phyloP scores from a whole-genome alignment of 2,797 vertebrate species.

The Heteromormyrus szaboi region DNA sequence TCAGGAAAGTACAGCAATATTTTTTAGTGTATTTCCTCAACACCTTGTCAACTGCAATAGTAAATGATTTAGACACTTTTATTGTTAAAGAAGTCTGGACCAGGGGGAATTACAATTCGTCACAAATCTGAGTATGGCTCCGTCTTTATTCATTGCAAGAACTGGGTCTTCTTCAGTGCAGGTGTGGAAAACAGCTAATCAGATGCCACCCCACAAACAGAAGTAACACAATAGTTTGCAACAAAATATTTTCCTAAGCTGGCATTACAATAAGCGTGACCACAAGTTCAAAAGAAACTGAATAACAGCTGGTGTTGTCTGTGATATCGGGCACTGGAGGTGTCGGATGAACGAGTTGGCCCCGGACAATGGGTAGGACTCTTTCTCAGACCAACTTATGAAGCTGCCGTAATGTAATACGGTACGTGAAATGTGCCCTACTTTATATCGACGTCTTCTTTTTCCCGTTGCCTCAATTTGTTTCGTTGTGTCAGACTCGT shows the following conservation, averaged over 20 bases:
- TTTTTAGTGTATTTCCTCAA: neutral
- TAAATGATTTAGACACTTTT: neutral
- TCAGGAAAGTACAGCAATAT: neutral
- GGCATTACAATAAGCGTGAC: conserved; percentile 11
- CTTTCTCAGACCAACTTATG: conserved; percentile 17
- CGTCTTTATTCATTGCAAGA: neutral
- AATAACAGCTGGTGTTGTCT: conserved; percentile 22
- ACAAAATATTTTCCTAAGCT: conserved; percentile 12
- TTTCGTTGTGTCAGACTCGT: neutral
- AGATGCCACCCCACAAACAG: conserved; percentile 5
- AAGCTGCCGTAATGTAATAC: conserved; percentile 18
- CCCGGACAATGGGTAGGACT: conserved; percentile 14
- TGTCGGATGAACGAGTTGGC: conserved; percentile 21
- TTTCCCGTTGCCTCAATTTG: neutral
- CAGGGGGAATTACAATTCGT: neutral
- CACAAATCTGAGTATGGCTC: neutral
- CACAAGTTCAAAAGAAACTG: conserved; percentile 21
- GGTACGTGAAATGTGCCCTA: conserved; percentile 29
- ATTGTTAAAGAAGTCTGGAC: neutral
- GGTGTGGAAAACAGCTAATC: conserved; percentile 10
- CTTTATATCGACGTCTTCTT: conserved; percentile 11
- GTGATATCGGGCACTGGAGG: conserved; percentile 12
- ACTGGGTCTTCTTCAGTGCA: conserved; percentile 2
- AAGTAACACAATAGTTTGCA: conserved; percentile 18
- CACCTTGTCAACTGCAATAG: neutral